Conservation (phyloP, 2,113 vertebrate genomes). For the Pyxicephalus adspersus region DNA sequence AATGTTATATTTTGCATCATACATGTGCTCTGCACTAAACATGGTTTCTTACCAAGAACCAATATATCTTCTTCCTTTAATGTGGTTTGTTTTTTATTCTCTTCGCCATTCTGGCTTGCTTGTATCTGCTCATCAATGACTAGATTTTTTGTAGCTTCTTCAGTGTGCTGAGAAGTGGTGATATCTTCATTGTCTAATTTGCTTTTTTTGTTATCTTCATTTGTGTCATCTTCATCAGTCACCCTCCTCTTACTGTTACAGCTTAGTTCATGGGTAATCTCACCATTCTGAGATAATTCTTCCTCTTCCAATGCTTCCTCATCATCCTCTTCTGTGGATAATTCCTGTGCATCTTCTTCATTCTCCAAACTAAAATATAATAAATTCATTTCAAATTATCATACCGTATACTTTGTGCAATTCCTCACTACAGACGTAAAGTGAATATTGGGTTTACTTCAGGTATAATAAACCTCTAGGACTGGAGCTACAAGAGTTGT, state of each 20-base stretch:
- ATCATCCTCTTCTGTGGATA: background rate
- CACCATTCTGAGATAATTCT: constrained; percentile 59
- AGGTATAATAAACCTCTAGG: too few species aligned
- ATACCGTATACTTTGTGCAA: too few species aligned
- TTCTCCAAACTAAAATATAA: constrained; percentile 49
- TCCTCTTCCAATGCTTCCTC: constrained; percentile 13
- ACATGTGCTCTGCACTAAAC: constrained; percentile 5
- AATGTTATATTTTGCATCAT: background rate
- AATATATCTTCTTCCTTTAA: constrained; percentile 12
- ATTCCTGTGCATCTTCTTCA: constrained; percentile 50
- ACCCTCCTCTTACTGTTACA: constrained; percentile 68
- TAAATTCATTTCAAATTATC: background rate
- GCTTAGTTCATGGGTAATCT: constrained; percentile 50
- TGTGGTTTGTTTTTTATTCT: background rate
- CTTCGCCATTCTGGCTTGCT: constrained; percentile 8
- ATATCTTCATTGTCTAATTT: constrained; percentile 62
- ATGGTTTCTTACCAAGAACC: constrained; percentile 52
- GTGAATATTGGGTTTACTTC: too few species aligned
- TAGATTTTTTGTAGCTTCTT: constrained; percentile 15
- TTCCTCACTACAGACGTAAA: too few species aligned
- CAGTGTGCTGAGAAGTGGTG: background rate
- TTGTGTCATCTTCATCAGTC: constrained; percentile 64
- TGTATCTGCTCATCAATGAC: background rate
- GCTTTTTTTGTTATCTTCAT: constrained; percentile 77
- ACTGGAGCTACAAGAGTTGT: too few species aligned